Evolutionary conservation across 2,113 vertebrate species (phyloP), one percentile per base, ranked within the genome.

Genomic region (Hypomesus transpacificus): DNA sequence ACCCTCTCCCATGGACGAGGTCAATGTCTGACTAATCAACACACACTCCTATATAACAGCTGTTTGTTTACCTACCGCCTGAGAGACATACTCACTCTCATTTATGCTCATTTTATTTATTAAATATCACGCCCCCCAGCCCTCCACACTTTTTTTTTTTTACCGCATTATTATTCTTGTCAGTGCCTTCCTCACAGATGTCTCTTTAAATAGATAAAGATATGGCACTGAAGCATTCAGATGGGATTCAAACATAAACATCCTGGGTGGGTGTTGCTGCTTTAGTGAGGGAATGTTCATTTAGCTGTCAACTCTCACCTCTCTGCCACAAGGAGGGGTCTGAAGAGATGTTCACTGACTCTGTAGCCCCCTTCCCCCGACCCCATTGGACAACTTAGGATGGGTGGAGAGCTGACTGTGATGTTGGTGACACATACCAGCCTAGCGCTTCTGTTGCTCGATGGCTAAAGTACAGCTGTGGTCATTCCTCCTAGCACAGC

Each of bases 251-350:
- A 70, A 74, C 80, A 64, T 46, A 68, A 81, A 80, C 74, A 70
- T 18, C 22, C 74, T 69, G 31, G 51, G 26, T 78, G 60, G 31
- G 69, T 24, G 62, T 34, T 63, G 61, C 28, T 63, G 67, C 28
- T 65, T 13, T 13, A 46, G 39, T 46, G 39, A 26, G 69, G 24
- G 66, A 76, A 71, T 62, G 67, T 78, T 73, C 62, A 68, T 77
- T 66, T 73, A 51, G 56, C 69, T 75, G 76, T 85, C 76, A 71
- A 4, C 65, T 68, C 74, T 74, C 65, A 26, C 71, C 59, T 68
- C 26, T 31, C 52, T 79, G 74, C 70, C 73, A 75, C 75, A 57
- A 46, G 39, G 70, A 84, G 81, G 81, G 78, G 83, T 84, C 87
- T 78, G 71, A 54, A 79, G 75, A 87, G 60, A 73, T 61, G 79